phyloP scores from a whole-genome alignment of 2,888 invertebrate genomes.

The Andrena marginata region DNA sequence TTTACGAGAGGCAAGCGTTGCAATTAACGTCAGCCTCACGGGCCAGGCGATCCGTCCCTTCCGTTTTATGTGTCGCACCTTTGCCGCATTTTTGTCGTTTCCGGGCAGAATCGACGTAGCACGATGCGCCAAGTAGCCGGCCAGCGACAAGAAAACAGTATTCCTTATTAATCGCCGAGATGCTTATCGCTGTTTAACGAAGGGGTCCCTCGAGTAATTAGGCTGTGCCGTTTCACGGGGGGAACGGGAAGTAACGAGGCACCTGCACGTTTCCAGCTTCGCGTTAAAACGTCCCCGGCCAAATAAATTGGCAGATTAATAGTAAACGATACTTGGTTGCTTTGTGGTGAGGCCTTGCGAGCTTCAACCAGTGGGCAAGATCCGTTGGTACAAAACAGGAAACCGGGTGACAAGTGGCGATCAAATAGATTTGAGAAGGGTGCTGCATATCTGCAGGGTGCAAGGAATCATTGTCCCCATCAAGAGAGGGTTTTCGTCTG shows the following conservation, averaged over 20 bases:
- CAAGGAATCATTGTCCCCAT: neutral
- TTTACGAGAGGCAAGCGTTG: conserved; percentile 27
- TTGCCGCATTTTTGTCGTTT: conserved; percentile 43
- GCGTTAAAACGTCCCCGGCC: conserved; percentile 56
- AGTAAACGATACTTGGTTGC: conserved; percentile 56
- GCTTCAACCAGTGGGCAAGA: neutral
- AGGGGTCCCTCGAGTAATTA: conserved; percentile 63
- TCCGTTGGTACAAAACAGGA: neutral
- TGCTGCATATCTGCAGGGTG: neutral
- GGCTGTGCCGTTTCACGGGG: conserved; percentile 41
- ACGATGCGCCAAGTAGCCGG: conserved; percentile 5
- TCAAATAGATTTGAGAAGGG: neutral
- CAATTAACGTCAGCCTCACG: conserved; percentile 39
- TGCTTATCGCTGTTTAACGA: conserved; percentile 68
- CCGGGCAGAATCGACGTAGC: conserved; percentile 23
- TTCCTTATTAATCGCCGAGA: conserved; percentile 66
- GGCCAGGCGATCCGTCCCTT: neutral
- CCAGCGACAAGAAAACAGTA: conserved; percentile 49
- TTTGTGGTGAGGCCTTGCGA: neutral
- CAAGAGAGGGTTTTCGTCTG: neutral
- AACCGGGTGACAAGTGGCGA: neutral
- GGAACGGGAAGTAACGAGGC: conserved; percentile 51
- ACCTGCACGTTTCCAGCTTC: conserved; percentile 69
- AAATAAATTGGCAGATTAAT: conserved; percentile 66
- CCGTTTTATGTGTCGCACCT: conserved; percentile 47